phyloP scores from a whole-genome alignment of 2,797 vertebrate species.

The Harpagifer antarcticus region DNA sequence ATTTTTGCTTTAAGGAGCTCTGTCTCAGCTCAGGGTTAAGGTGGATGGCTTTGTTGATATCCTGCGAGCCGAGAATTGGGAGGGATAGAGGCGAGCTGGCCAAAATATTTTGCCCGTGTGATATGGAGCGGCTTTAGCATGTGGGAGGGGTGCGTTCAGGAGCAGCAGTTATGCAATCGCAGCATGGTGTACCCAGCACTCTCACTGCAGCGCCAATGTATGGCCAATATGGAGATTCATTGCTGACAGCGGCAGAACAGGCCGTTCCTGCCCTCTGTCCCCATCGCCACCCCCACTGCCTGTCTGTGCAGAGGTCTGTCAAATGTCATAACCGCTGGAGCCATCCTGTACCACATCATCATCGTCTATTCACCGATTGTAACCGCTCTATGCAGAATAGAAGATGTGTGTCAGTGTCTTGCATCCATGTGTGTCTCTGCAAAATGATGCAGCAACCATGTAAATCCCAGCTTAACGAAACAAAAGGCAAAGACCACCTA shows the following conservation, averaged over 20 bases:
- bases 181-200: slow-evolving; percentile 71
- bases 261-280: slow-evolving; percentile 50
- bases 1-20: slow-evolving; percentile 33
- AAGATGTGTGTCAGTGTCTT: slow-evolving; percentile 29
- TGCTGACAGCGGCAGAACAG: slow-evolving; percentile 78
- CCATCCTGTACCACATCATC: slow-evolving; percentile 25
- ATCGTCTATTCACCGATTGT: slow-evolving; percentile 10
- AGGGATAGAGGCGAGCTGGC: slow-evolving; percentile 24
- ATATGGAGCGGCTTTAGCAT: slow-evolving; percentile 51
- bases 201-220: slow-evolving; percentile 76
- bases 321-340: slow-evolving; percentile 61
- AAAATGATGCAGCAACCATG: slow-evolving; percentile 73
- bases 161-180: slow-evolving; percentile 84
- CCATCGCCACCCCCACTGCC: slow-evolving; percentile 4
- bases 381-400: not conserved
- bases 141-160: slow-evolving; percentile 76
- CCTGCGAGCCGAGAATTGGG: not conserved
- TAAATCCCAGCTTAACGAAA: slow-evolving; percentile 53
- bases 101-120: slow-evolving; percentile 46
- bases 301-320: slow-evolving; percentile 57
- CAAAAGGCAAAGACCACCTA: slow-evolving; percentile 28
- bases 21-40: slow-evolving; percentile 39
- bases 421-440: slow-evolving; percentile 32
- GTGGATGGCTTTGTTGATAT: slow-evolving; percentile 23
- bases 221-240: slow-evolving; percentile 69